phyloP scores from a whole-genome alignment of 2,113 vertebrate species.

The Dicaeum eximium region DNA sequence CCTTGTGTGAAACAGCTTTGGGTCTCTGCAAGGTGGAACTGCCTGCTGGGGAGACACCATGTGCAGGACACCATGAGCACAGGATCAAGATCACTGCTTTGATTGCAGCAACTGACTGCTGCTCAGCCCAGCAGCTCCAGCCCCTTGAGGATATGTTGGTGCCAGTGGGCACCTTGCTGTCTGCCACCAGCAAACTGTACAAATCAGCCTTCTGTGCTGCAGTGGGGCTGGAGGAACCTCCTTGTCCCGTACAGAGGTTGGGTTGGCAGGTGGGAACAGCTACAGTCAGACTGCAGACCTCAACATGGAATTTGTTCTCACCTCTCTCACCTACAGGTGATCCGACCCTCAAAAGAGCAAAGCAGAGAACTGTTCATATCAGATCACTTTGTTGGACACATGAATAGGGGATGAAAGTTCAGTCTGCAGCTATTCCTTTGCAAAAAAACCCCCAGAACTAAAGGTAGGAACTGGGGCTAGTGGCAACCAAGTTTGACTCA shows the following conservation, averaged over 20 bases:
- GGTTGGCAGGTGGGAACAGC: neutral
- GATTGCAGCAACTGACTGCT: neutral
- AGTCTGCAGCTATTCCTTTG: neutral
- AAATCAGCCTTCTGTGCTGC: neutral
- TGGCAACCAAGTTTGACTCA: neutral
- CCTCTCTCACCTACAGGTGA: neutral
- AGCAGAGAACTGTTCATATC: neutral
- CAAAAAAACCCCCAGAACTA: neutral
- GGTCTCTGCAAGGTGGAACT: neutral
- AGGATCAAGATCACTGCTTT: neutral
- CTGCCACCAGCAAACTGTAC: neutral
- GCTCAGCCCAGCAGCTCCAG: neutral
- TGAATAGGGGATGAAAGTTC: neutral
- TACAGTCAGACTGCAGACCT: neutral
- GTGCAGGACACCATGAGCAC: neutral
- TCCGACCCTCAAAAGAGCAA: neutral
- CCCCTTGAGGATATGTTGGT: rapidly evolving
- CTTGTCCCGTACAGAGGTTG: neutral
- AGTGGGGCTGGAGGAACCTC: neutral
- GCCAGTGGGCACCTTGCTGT: neutral
- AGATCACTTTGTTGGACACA: neutral
- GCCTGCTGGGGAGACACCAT: rapidly evolving
- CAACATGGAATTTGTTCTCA: rapidly evolving
- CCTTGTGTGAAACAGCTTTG: neutral
- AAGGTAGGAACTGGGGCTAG: neutral